phyloP scores from a whole-genome alignment of 2,797 vertebrate genomes.

The Trachurus trachurus region DNA sequence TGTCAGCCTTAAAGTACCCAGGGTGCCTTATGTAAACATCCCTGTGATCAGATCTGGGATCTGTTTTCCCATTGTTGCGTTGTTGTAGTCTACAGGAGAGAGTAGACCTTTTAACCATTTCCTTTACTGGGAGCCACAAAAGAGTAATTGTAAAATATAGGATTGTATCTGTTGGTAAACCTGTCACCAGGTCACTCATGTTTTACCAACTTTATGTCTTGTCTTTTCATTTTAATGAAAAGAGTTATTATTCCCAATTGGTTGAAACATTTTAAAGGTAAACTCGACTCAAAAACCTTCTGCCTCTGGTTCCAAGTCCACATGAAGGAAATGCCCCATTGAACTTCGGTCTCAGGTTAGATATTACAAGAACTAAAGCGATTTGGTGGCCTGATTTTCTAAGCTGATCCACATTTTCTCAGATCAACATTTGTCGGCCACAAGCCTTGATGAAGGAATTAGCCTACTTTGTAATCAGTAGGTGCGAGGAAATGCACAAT shows the following conservation, averaged over 20 bases:
- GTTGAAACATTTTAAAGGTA: conserved; percentile 11
- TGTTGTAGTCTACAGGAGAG: conserved; percentile 30
- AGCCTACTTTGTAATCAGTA: conserved; percentile 69
- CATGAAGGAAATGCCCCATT: conserved; percentile 35
- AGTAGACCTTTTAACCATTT: conserved; percentile 12
- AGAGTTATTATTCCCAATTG: not conserved
- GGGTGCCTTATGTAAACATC: conserved; percentile 34
- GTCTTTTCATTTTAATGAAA: not conserved
- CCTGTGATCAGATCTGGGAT: conserved; percentile 42
- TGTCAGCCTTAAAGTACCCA: conserved; percentile 18
- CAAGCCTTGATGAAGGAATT: conserved; percentile 71
- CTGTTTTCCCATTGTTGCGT: conserved; percentile 41
- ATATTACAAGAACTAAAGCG: conserved; percentile 59
- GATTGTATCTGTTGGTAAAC: not conserved
- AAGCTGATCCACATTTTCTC: conserved; percentile 76
- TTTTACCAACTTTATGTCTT: not conserved
- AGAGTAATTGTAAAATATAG: not conserved
- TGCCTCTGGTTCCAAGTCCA: conserved; percentile 26
- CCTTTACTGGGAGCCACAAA: conserved; percentile 6
- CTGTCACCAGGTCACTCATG: not conserved
- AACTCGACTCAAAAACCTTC: conserved; percentile 13
- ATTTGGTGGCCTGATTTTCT: conserved; percentile 68
- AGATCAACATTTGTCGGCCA: conserved; percentile 62
- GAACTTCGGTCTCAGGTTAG: conserved; percentile 55
- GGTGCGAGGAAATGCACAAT: conserved; percentile 66